Percentiles rank a stretch among this genome's conserved stretches.
Evolutionary conservation across 1,140 invertebrate genomes (phyloP).

Genomic region (Mamestra configurata): DNA sequence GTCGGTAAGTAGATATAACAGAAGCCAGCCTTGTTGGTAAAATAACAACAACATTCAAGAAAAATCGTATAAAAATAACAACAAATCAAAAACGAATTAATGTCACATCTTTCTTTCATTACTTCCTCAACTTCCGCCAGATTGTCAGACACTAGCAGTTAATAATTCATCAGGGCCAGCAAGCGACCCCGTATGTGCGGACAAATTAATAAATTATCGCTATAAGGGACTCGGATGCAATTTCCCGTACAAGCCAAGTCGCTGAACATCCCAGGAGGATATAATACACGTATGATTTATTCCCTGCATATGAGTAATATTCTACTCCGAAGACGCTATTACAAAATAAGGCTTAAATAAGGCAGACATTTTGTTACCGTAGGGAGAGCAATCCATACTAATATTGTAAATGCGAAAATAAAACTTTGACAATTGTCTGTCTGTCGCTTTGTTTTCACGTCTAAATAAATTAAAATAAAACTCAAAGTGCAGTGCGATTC

Average conservation of each 20-base stretch:
- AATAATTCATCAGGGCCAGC: constrained; percentile 34
- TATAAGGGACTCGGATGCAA: constrained; percentile 50
- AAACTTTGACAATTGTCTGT: no score
- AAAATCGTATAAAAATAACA: not conserved
- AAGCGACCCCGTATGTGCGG: constrained; percentile 5
- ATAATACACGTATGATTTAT: constrained; percentile 54
- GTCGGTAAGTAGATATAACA: no score
- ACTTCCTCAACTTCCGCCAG: not conserved
- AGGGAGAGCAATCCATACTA: not conserved
- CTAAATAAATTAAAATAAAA: no score
- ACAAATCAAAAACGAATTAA: constrained; percentile 1
- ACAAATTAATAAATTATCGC: constrained; percentile 56
- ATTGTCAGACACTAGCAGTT: constrained; percentile 19
- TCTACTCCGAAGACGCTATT: not conserved
- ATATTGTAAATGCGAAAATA: no score
- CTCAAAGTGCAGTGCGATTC: no score
- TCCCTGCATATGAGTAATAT: constrained; percentile 19
- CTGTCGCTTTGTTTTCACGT: no score
- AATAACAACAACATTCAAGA: no score
- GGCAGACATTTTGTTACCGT: not conserved
- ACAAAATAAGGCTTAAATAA: constrained; percentile 23
- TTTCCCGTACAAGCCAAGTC: constrained; percentile 48
- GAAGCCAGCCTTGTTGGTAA: no score
- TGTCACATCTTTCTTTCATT: not conserved
- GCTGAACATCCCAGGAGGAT: constrained; percentile 48